Evolutionary conservation across 2,888 invertebrate species (phyloP), one percentile per base, ranked within the genome.

Genomic region (Ichneumon xanthorius): DNA sequence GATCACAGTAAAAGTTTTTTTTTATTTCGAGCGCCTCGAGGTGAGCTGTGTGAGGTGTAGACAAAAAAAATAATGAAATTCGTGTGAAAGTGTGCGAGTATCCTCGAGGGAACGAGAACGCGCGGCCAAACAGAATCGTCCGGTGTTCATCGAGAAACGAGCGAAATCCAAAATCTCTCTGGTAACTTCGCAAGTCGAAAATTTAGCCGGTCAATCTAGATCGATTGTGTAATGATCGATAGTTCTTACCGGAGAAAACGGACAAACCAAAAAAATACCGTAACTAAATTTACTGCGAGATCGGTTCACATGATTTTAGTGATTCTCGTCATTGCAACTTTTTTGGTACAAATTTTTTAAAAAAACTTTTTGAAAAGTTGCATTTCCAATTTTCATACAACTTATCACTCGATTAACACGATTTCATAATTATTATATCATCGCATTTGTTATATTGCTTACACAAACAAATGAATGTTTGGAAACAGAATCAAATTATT

Each of bases 391-490:
- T 19, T 67, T 67, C 67, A 37, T 26, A 11, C 37, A 40, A 67
- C 19, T 37, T 19, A 16, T 63, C 5, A 33, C 11, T 63, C 11
- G 16, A 16, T 33, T 16, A 48, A 48, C 45, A 33, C 63, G 33
- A 63, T 63, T 63, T 33, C 0, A 30, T 63, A 2, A 63, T 33
- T 33, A 63, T 30, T 30, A 63, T 63, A 63, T 58, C 16, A 58
- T 58, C 33, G 33, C 33, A 33, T n/a, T 63, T 30, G 63, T 14
- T 63, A 63, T 7, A 63, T 63, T 30, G 63, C 30, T 63, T 6
- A 30, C 30, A 63, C 63, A 63, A 63, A 63, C 63, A 63, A 63
- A 63, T 63, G 63, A 63, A 63, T 63, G 63, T 63, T 63, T 63
- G 63, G 63, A 33, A 63, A 63, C 30, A 6, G 6, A n/a, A 63